Evolutionary conservation across 2,113 vertebrate species (phyloP), one percentile per base, ranked within the genome.

Genomic region (Alethe castanea): DNA sequence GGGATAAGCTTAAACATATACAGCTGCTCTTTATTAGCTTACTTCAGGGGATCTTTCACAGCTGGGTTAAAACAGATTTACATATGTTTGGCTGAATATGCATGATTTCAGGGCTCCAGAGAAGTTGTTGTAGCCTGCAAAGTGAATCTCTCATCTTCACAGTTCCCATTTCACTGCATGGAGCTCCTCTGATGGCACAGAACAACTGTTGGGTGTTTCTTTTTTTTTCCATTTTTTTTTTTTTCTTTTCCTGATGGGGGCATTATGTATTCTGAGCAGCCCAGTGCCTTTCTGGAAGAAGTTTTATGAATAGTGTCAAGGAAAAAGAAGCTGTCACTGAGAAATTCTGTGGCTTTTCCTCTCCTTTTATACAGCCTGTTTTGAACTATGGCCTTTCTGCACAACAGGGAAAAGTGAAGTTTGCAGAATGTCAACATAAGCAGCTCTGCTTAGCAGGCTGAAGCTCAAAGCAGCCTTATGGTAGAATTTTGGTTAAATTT

Each of bases 291-390:
- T 86, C 73, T 90, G 24, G 60, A 96, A 92, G 66, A 64, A 59
- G 83, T 81, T 96, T 92, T 82, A 79, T 69, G 36, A 80, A 85
- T 69, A 79, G 61, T 47, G 67, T 96, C 57, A 95, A 90, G 73
- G 91, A 94, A 97, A 95, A 85, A 96, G 88, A 93, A 91, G 66
- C 83, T 81, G 79, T 95, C 44, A n/a, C 76, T 65, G 83, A 94
- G 88, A 98, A 95, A 93, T 83, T 86, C 79, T 73, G 44, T 67
- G 18, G 40, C 71, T 90, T 86, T 88, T 36, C 81, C 65, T 88
- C 29, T 87, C 73, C 76, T 78, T 70, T 82, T 83, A 80, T 70
- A 79, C 42, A 94, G 83, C 38, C 77, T 86, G 52, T 91, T 95
- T 88, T 92, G 81, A 96, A 87, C 94, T 94, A 42, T 86, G 60